phyloP scores from a whole-genome alignment of 2,113 vertebrate species.

The Cephalopholis sonnerati region DNA sequence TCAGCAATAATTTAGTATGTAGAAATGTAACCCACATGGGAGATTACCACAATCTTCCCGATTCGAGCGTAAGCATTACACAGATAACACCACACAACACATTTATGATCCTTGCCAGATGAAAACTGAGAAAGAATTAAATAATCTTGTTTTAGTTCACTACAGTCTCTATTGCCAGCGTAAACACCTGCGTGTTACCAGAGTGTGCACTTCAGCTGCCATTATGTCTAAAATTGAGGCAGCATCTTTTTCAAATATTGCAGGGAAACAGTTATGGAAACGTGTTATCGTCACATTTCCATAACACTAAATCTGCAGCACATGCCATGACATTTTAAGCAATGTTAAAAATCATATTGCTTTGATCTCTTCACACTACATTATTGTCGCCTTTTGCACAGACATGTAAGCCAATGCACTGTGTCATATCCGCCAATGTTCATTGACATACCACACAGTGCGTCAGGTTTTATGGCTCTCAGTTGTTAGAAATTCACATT shows the following conservation, averaged over 20 bases:
- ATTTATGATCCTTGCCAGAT: slow-evolving; percentile 26
- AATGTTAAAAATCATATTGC: slow-evolving; percentile 24
- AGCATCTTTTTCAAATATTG: slow-evolving; percentile 31
- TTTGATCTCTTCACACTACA: slow-evolving; percentile 34
- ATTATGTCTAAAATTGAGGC: slow-evolving; percentile 32
- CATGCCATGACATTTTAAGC: slow-evolving; percentile 21
- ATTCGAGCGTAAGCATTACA: slow-evolving; percentile 42
- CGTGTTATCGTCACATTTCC: slow-evolving; percentile 34
- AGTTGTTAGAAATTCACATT: slow-evolving; percentile 53
- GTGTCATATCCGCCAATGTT: slow-evolving; percentile 6
- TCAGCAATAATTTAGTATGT: slow-evolving; percentile 73
- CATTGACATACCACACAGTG: slow-evolving; percentile 16
- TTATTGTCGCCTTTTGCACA: slow-evolving; percentile 15
- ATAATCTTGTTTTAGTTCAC: slow-evolving; percentile 12
- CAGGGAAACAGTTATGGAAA: slow-evolving; percentile 12
- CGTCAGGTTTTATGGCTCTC: slow-evolving; percentile 51
- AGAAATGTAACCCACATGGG: slow-evolving; percentile 61
- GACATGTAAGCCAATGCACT: slow-evolving; percentile 1
- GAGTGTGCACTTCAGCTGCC: neutral
- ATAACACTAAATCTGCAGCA: slow-evolving; percentile 34
- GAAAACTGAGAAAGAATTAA: slow-evolving; percentile 37
- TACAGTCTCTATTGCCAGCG: slow-evolving; percentile 8
- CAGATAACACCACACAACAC: slow-evolving; percentile 22
- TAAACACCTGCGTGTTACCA: slow-evolving; percentile 11
- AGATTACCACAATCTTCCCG: slow-evolving; percentile 36